Evolutionary conservation across 2,113 vertebrate species (phyloP).

Genomic region (Chionodraco myersi): DNA sequence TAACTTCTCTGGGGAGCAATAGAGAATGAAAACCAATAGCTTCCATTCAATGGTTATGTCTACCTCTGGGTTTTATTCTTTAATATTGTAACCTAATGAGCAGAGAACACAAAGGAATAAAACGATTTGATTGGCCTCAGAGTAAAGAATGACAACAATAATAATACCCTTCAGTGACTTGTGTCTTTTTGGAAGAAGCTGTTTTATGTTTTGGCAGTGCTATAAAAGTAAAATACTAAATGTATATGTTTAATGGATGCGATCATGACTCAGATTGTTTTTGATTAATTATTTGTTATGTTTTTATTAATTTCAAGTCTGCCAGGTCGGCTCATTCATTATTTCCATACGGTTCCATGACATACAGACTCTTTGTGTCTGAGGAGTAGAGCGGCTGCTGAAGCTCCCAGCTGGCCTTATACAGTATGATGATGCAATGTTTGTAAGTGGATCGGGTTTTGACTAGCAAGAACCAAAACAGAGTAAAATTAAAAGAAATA

Average conservation of each 20-base stretch:
- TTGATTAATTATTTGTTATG: neutral
- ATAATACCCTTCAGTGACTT: neutral
- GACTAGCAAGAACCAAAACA: conserved; percentile 21
- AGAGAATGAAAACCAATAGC: conserved; percentile 47
- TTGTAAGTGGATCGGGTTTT: conserved; percentile 52
- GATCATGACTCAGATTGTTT: neutral
- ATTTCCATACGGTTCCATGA: neutral
- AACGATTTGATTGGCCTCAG: neutral
- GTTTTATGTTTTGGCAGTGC: neutral
- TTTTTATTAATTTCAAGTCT: conserved; percentile 6
- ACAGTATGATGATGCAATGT: conserved; percentile 52
- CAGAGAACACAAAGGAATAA: conserved; percentile 9
- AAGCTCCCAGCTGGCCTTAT: conserved; percentile 57
- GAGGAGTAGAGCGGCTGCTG: conserved; percentile 27
- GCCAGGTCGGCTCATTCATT: conserved; percentile 8
- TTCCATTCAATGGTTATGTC: conserved; percentile 47
- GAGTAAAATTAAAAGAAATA: neutral
- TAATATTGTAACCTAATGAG: conserved; percentile 49
- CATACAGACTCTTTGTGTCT: conserved; percentile 1
- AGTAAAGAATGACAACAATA: conserved; percentile 17
- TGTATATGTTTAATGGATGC: neutral
- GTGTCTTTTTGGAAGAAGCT: neutral
- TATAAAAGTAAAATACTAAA: too few species aligned
- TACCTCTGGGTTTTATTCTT: conserved; percentile 48
- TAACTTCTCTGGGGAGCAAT: conserved; percentile 28